phyloP scores from a whole-genome alignment of 1,140 invertebrate species.

The Gyrodactylus bullatarudis region DNA sequence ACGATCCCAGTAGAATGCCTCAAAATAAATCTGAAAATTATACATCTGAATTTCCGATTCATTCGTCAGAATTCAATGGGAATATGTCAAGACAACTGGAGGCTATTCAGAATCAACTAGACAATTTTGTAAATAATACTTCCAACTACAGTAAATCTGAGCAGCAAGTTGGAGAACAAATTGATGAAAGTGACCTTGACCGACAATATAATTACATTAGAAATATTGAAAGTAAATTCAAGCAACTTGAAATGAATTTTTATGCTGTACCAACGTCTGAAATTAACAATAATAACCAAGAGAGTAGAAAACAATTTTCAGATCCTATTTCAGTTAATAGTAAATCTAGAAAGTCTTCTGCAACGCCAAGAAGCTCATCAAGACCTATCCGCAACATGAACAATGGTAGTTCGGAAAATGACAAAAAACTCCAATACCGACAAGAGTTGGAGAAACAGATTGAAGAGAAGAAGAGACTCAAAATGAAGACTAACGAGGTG shows the following conservation, averaged over 20 bases:
- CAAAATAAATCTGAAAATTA: neutral
- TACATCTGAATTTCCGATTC: too few species aligned
- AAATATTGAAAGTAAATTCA: neutral
- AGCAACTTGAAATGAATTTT: neutral
- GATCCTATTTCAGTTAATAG: too few species aligned
- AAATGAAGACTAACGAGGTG: neutral
- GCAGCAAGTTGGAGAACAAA: neutral
- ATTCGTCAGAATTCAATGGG: neutral
- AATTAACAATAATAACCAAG: neutral
- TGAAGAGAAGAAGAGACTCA: neutral
- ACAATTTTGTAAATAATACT: neutral
- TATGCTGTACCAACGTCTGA: neutral
- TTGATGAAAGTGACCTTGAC: neutral
- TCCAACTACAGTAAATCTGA: too few species aligned
- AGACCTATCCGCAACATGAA: too few species aligned
- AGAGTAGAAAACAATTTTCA: neutral
- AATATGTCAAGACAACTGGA: too few species aligned
- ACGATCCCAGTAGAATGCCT: neutral
- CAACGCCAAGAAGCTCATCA: too few species aligned
- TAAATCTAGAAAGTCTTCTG: too few species aligned
- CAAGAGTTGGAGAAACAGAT: neutral
- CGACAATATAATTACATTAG: neutral
- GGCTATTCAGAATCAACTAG: neutral
- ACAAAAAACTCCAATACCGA: neutral
- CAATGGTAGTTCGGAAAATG: neutral